Evolutionary conservation across 2,113 vertebrate genomes (phyloP), one percentile per base, ranked within the genome.

Genomic region (Xenopus borealis): DNA sequence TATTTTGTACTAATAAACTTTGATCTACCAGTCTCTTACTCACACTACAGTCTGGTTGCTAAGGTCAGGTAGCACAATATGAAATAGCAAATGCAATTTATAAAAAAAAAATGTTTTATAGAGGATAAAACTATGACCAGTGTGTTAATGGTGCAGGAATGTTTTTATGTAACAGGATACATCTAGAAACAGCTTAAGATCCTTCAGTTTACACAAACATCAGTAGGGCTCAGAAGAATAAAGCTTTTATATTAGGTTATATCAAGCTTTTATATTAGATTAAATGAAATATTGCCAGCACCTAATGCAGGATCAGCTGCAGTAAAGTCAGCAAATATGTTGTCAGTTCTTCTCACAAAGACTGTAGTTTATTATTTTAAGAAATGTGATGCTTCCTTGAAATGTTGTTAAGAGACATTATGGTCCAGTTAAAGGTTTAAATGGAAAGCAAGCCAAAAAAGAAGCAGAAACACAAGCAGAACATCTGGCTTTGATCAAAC

Each of bases 401-500:
- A 46, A 23, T 13, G 45, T 12, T 67, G 47, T 46, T 17, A 50
- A 50, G 46, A 67, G 12, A 19, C 20, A 53, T 27, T 52, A 12
- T 14, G 46, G 46, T 20, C 66, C 46, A 52, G 23, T 30, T 20
- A 46, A 53, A 9, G 33, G 30, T 9, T 19, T 69, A 14, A 45
- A 33, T 44, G 46, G 53, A 40, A 55, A 17, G 7, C 7, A n/a
- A 64, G 62, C 62, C 71, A 72, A 72, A 72, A 64, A 65, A 52
- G 71, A 14, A 72, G 62, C 71, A 55, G 62, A 55, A 72, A 72
- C 14, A 7, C 53, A 55, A 63, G 20, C 23, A 33, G n/a, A 65
- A 65, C 61, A 72, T 63, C 12, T 72, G 71, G 71, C 50, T 10
- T 46, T 45, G 62, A 62, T 65, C 62, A 72, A 40, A 23, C 8